phyloP scores from a whole-genome alignment of 2,113 vertebrate species.

The Lepus timidus region DNA sequence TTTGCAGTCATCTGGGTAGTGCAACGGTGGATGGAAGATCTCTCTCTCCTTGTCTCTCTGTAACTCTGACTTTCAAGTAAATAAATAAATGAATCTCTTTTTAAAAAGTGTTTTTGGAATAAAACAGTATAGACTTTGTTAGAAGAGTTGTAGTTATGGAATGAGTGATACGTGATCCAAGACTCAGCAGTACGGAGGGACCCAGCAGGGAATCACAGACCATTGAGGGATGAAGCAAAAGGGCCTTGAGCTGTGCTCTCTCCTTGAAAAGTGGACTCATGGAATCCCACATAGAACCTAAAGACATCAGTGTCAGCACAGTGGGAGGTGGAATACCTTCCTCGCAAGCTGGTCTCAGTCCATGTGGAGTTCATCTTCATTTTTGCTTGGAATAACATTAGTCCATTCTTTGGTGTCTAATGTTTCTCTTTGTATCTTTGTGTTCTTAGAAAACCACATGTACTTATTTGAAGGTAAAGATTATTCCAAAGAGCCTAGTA shows the following conservation, averaged over 20 bases:
- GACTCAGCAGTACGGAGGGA: not conserved
- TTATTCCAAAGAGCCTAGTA: constrained; percentile 94
- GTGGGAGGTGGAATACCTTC: not conserved
- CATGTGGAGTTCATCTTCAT: not conserved
- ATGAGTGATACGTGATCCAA: too few relatives aligned
- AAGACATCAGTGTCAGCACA: not conserved
- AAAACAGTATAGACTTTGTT: not conserved
- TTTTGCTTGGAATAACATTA: not conserved
- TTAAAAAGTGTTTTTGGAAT: not conserved
- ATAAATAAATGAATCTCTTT: too few relatives aligned
- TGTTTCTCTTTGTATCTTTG: constrained; percentile 67
- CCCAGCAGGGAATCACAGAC: not conserved
- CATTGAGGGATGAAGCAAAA: not conserved
- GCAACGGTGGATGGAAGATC: too few relatives aligned
- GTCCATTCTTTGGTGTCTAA: not conserved
- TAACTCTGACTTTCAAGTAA: too few relatives aligned
- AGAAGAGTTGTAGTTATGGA: not conserved
- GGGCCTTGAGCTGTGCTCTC: not conserved
- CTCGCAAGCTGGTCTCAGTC: not conserved
- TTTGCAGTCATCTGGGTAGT: too few relatives aligned
- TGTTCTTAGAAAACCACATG: constrained; percentile 92
- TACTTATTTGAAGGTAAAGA: constrained; percentile 96
- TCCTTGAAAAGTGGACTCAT: not conserved
- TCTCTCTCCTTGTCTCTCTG: too few relatives aligned
- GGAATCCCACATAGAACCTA: not conserved